Evolutionary conservation across 2,888 invertebrate species (phyloP).

Genomic region (Chrysina gloriosa): DNA sequence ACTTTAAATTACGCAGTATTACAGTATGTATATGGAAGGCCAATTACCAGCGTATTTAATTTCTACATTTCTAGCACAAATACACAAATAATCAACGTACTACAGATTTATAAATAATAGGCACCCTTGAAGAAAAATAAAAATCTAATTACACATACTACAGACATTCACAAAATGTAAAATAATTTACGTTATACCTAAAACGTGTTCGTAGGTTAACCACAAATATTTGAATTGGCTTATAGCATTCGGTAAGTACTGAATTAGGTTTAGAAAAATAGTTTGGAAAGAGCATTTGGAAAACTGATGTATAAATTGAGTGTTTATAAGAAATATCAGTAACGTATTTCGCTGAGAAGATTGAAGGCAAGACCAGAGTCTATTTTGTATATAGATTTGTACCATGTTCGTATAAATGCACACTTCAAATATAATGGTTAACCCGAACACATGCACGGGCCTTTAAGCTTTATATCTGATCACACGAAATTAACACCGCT

Average conservation of each 20-base stretch:
- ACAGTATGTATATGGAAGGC: conserved; percentile 8
- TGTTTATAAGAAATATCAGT: no score
- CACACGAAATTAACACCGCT: conserved; percentile 11
- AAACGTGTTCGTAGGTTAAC: conserved; percentile 2
- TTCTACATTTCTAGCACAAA: background rate
- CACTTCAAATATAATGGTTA: conserved; percentile 22
- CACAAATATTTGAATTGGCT: background rate
- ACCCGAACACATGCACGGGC: background rate
- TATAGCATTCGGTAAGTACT: conserved; percentile 8
- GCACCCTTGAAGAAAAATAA: conserved; percentile 1
- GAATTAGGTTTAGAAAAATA: background rate
- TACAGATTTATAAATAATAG: background rate
- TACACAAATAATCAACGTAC: background rate
- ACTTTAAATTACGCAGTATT: background rate
- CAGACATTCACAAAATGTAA: conserved; percentile 1
- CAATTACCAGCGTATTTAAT: background rate
- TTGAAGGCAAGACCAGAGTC: background rate
- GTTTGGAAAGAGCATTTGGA: background rate
- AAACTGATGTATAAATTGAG: no score
- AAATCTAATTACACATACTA: conserved; percentile 1
- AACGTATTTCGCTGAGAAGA: no score
- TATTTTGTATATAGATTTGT: background rate
- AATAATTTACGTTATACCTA: conserved; percentile 16
- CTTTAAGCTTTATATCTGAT: conserved; percentile 7
- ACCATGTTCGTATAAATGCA: background rate